phyloP scores from a whole-genome alignment of 2,113 vertebrate species.

The Notothenia rossii region DNA sequence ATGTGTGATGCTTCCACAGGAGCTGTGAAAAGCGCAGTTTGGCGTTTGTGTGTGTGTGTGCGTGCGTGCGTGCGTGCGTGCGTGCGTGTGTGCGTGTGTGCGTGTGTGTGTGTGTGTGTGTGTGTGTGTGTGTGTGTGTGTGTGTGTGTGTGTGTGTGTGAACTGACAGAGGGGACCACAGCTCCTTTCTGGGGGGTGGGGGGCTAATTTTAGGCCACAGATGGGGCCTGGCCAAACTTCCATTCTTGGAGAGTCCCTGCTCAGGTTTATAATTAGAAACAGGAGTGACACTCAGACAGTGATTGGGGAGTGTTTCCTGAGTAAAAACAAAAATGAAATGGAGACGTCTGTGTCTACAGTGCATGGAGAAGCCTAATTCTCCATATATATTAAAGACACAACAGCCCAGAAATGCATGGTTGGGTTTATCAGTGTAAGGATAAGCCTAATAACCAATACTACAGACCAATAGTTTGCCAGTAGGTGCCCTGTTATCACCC shows the following conservation, averaged over 20 bases:
- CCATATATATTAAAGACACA: background rate
- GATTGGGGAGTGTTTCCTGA: constrained; percentile 30
- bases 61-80: no score
- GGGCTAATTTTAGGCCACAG: constrained; percentile 90
- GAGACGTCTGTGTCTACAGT: background rate
- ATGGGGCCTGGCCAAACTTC: constrained; percentile 88
- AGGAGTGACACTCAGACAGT: constrained; percentile 73
- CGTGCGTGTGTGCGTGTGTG: background rate
- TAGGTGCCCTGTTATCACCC: constrained; percentile 10
- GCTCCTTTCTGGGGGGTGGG: constrained; percentile 43
- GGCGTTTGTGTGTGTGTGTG: background rate
- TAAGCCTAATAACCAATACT: background rate
- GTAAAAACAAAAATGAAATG: constrained; percentile 5
- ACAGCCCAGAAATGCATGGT: background rate
- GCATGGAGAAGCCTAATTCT: background rate
- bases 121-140: constrained; percentile 33
- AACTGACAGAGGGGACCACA: constrained; percentile 36
- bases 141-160: constrained; percentile 29
- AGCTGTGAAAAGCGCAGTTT: constrained; percentile 47
- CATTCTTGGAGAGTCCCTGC: constrained; percentile 89
- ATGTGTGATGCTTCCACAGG: constrained; percentile 56
- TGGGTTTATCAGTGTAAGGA: background rate
- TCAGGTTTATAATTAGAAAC: constrained; percentile 90
- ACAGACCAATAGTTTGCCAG: background rate
- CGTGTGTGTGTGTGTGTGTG: constrained; percentile 12